These are phyloP conservation scores for Zele albiditarsus DNA, from an alignment of 2,888 invertebrate genomes.

Conservation along the genomic window DNA sequence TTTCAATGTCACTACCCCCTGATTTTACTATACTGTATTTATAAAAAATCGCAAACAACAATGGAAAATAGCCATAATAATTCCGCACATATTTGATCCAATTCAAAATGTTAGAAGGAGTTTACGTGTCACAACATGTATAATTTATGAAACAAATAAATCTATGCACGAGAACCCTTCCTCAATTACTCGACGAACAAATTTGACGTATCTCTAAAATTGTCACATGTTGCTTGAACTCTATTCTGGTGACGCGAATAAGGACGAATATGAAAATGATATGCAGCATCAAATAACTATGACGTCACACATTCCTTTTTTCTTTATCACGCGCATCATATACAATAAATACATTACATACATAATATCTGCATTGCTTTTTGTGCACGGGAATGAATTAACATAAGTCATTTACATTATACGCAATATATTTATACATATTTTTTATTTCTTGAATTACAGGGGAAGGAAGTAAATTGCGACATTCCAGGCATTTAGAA, in stretches of 20 bases:
- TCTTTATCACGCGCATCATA: constrained; percentile 13
- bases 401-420: too few species aligned
- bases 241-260: background rate
- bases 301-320: constrained; percentile 37
- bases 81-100: background rate
- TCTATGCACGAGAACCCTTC: too few species aligned
- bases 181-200: too few species aligned
- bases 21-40: background rate
- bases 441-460: constrained; percentile 55
- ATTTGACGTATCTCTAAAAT: background rate
- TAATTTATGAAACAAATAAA: too few species aligned
- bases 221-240: background rate
- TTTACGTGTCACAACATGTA: too few species aligned
- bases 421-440: background rate
- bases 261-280: background rate
- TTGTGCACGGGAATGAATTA: too few species aligned
- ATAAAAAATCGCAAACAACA: background rate
- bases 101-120: too few species aligned
- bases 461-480: constrained; percentile 66
- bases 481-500: constrained; percentile 70
- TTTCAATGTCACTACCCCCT: constrained; percentile 34
- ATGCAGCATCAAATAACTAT: constrained; percentile 7
- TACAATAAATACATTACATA: background rate
- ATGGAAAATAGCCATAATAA: background rate
- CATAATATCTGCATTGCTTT: background rate